Evolutionary conservation across 1,140 invertebrate species (phyloP), one percentile per base, ranked within the genome.

Genomic region (Lepidurus packardi): DNA sequence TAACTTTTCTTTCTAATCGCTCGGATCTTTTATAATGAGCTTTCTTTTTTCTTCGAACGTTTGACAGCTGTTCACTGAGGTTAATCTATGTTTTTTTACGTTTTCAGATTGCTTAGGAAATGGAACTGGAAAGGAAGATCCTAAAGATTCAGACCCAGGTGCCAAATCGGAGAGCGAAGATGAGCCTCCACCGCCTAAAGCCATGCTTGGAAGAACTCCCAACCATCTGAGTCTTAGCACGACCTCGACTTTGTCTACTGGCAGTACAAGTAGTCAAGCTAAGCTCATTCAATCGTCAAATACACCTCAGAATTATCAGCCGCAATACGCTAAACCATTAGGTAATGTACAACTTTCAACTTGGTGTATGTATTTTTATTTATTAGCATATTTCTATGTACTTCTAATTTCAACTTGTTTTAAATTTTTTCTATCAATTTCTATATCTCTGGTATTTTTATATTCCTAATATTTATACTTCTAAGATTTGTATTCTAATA

Each of bases 161-260:
- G 92, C 91, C 77, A 94, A 94, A 85, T 93, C 92, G 10, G 94
- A 95, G 85, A 93, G 93, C 78, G 93, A 94, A 85, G 94, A 95
- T 83, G 92, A 94, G 83, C 89, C 90, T 84, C 87, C 90, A 85
- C 86, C 89, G 83, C 86, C 88, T 84, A 86, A 86, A 85, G 86
- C 76, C 73, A 81, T 82, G 73, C 80, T 95, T 84, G 94, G 94
- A 81, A 89, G 91, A 83, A 96, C 94, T 82, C 94, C 94, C 82
- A 96, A 95, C 89, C 94, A 96, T 88, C 89, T 95, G 85, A 96
- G 93, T 82, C 87, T 96, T 84, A 93, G 94, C 87, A 96, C 94
- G 81, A 94, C 94, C 79, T 97, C 94, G 79, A 97, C 95, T 11
- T 90, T 96, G 83, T 96, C 94, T 80, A 94, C 94, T 79, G 94